A percentile compares a stretch with the other conserved stretches of the same genome.
These are phyloP conservation scores for Saxicola maurus DNA, from an alignment of 2,797 vertebrate species.

Conservation along the genomic window DNA sequence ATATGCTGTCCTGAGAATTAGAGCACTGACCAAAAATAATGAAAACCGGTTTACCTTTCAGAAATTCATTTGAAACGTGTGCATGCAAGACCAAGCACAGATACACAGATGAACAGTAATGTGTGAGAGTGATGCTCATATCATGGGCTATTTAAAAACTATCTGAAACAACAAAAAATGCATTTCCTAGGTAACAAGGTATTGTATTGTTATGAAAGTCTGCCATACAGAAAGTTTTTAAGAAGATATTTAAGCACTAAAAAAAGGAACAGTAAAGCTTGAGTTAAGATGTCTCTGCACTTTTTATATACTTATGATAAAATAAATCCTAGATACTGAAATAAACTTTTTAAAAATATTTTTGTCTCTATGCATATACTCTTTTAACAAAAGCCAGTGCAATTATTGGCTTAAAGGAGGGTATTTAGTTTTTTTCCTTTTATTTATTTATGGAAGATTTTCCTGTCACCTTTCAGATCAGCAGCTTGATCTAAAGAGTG, in stretches of 20 bases:
- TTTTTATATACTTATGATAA: neutral
- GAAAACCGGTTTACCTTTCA: neutral
- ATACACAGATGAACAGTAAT: neutral
- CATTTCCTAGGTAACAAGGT: neutral
- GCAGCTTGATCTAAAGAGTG: neutral
- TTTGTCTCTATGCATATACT: neutral
- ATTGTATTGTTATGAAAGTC: neutral
- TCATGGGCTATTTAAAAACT: neutral
- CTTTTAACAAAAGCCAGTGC: neutral
- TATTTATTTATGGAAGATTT: neutral
- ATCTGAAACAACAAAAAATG: neutral
- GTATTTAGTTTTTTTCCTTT: neutral
- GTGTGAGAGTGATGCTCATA: neutral
- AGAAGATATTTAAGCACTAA: neutral
- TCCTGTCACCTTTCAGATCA: neutral
- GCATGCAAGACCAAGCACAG: neutral
- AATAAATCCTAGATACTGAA: neutral
- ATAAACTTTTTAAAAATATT: rapidly evolving
- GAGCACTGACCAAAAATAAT: neutral
- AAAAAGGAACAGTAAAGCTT: neutral
- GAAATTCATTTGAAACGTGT: neutral
- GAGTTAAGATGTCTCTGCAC: neutral
- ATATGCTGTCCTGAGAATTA: neutral
- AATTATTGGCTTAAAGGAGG: neutral
- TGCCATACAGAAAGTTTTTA: neutral